Conservation (phyloP, 2,113 vertebrate species). For the Notarius lentiginosus region DNA sequence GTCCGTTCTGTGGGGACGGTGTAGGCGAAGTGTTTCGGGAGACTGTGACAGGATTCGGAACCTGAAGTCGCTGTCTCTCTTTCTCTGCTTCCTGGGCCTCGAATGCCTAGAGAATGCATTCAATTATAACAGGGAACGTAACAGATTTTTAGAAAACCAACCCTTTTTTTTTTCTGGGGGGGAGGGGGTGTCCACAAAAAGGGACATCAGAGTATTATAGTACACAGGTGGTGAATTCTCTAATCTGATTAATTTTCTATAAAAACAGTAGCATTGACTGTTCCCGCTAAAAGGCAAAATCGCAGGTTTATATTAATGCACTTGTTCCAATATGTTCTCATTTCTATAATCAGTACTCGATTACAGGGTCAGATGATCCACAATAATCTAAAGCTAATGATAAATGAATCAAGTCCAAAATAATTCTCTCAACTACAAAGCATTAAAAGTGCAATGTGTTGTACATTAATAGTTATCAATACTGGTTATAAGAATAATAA, state of each 20-base stretch:
- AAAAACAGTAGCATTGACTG: not conserved
- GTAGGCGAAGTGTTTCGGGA: constrained; percentile 62
- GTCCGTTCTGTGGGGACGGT: constrained; percentile 72
- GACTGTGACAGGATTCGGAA: constrained; percentile 73
- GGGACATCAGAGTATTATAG: not conserved
- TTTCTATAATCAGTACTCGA: not conserved
- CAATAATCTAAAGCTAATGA: not conserved
- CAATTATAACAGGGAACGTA: no score
- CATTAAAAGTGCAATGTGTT: not conserved
- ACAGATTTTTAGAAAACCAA: no score
- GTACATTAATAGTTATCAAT: not conserved
- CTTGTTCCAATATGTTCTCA: not conserved
- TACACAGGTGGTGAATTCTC: not conserved
- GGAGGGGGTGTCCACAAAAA: not conserved
- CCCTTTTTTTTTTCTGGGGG: no score
- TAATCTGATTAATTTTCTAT: not conserved
- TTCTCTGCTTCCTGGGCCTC: constrained; percentile 85
- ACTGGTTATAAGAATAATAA: not conserved
- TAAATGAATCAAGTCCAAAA: not conserved
- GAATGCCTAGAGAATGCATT: constrained; percentile 71
- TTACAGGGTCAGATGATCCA: not conserved
- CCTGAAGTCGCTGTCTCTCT: constrained; percentile 71
- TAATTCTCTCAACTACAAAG: no score
- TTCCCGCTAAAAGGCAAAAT: not conserved
- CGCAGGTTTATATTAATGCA: not conserved